phyloP scores from a whole-genome alignment of 1,140 invertebrate species.

The Drosophila gunungcola region DNA sequence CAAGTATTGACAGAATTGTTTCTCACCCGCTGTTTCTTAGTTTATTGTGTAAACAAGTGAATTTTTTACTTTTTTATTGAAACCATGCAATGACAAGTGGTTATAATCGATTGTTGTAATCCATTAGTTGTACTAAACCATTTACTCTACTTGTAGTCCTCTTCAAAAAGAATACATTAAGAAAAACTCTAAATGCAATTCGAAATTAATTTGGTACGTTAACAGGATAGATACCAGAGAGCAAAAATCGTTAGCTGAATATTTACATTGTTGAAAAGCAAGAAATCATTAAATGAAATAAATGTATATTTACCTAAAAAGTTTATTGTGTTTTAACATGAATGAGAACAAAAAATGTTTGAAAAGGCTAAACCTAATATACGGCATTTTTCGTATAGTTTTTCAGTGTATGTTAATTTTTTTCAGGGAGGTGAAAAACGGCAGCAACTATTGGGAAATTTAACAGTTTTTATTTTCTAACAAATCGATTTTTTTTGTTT shows the following conservation, averaged over 20 bases:
- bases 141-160: constrained; percentile 54
- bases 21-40: constrained; percentile 44
- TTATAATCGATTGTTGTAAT: constrained; percentile 57
- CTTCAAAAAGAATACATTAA: constrained; percentile 42
- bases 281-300: constrained; percentile 75
- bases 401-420: too few species aligned
- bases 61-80: constrained; percentile 68
- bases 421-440: too few species aligned
- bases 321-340: not conserved
- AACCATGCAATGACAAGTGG: constrained; percentile 22
- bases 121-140: constrained; percentile 68
- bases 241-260: constrained; percentile 71
- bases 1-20: constrained; percentile 61
- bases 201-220: constrained; percentile 53
- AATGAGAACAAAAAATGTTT: not conserved
- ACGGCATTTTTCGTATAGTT: too few species aligned
- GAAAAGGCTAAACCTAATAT: too few species aligned
- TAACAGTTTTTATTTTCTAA: too few species aligned
- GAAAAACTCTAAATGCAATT: constrained; percentile 55
- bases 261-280: constrained; percentile 79
- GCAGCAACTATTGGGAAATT: too few species aligned
- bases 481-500: too few species aligned
- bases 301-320: constrained; percentile 80
- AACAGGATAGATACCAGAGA: constrained; percentile 42
- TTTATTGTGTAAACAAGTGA: constrained; percentile 49